Evolutionary conservation across 2,113 vertebrate genomes (phyloP).

Genomic region (Macrotus californicus): DNA sequence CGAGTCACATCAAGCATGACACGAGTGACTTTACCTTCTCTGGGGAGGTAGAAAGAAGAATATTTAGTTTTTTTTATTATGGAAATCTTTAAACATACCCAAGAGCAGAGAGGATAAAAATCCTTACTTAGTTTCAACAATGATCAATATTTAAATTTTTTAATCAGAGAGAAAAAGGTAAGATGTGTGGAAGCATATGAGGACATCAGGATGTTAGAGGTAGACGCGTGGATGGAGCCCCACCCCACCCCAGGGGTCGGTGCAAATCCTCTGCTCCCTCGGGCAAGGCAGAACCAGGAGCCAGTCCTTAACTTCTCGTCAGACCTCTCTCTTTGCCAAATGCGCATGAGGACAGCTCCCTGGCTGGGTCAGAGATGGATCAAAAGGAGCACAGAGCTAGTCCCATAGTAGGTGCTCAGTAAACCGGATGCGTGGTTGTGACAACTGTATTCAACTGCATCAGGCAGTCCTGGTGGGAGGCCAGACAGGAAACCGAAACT

Average conservation of each 20-base stretch:
- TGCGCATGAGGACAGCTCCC: accelerated
- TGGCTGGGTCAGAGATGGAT: accelerated
- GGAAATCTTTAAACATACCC: no score
- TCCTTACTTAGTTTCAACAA: background rate
- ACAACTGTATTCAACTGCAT: accelerated
- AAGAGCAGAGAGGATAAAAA: background rate
- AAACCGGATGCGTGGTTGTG: accelerated
- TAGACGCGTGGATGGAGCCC: accelerated
- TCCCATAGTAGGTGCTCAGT: background rate
- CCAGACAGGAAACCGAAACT: constrained; percentile 64
- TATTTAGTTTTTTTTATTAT: background rate
- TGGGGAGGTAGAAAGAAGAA: background rate
- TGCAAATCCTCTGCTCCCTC: no score
- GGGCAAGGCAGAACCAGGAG: accelerated
- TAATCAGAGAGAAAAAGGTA: background rate
- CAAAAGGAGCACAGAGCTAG: background rate
- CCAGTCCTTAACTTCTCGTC: background rate
- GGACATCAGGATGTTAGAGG: background rate
- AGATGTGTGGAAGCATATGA: accelerated
- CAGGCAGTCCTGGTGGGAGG: constrained; percentile 37
- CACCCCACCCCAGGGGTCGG: background rate
- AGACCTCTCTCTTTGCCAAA: accelerated
- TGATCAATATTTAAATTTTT: background rate
- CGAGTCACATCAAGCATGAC: background rate
- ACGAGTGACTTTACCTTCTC: background rate